Evolutionary conservation across 2,797 vertebrate species (phyloP).

Genomic region (Botia kubotai): DNA sequence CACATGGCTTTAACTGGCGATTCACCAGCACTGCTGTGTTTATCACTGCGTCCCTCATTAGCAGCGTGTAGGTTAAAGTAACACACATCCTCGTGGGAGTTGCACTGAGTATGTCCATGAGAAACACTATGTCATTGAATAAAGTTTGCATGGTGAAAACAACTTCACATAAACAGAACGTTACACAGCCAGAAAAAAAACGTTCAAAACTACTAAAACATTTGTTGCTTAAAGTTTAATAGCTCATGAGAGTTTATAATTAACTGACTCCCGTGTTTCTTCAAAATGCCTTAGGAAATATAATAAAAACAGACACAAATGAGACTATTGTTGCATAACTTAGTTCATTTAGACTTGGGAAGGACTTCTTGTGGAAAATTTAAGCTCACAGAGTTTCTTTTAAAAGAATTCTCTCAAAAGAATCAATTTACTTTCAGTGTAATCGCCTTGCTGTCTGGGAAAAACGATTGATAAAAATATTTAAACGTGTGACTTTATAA

Average conservation of each 20-base stretch:
- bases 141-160: conserved; percentile 45
- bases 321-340: neutral
- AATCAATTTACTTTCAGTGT: no score
- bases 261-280: neutral
- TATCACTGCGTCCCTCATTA: conserved; percentile 47
- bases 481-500: no score
- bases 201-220: conserved; percentile 7
- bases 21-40: conserved; percentile 44
- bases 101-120: conserved; percentile 3
- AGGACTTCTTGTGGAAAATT: neutral
- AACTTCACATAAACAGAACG: conserved; percentile 36
- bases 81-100: conserved; percentile 20
- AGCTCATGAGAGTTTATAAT: neutral
- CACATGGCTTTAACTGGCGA: conserved; percentile 62
- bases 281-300: neutral
- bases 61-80: conserved; percentile 51
- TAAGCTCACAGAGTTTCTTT: neutral
- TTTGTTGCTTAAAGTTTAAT: neutral
- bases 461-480: no score
- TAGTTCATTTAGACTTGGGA: neutral
- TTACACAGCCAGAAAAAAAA: conserved; percentile 19
- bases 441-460: no score
- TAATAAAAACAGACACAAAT: neutral
- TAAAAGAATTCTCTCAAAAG: no score
- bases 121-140: conserved; percentile 37